Evolutionary conservation across 2,113 vertebrate species (phyloP).

Genomic region (Atlantisia rogersi): DNA sequence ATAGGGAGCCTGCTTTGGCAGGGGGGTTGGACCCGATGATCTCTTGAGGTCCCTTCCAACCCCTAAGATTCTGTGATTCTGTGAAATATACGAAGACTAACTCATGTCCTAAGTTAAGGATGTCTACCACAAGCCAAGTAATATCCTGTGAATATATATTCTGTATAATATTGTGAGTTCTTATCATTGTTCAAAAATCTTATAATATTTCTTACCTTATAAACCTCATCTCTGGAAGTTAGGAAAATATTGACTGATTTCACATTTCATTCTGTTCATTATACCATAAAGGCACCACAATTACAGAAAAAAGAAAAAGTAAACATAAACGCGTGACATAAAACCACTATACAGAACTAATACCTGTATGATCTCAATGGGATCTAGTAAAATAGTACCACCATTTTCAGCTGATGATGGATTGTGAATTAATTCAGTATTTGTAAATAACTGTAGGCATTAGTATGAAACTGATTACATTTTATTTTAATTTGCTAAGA

Average conservation of each 20-base stretch:
- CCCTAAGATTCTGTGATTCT: no score
- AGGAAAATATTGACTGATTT: background rate
- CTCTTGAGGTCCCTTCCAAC: no score
- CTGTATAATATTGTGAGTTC: background rate
- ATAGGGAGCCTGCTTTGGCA: no score
- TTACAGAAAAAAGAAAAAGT: background rate
- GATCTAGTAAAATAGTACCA: background rate
- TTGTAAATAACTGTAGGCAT: background rate
- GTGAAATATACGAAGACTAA: background rate
- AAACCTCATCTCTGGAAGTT: background rate
- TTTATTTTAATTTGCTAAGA: background rate
- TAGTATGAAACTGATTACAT: background rate
- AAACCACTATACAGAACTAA: background rate
- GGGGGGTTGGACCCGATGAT: no score
- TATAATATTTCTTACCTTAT: background rate
- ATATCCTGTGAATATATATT: background rate
- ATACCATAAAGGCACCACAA: background rate
- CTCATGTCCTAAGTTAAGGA: background rate
- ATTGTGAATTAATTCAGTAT: background rate
- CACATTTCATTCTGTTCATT: background rate
- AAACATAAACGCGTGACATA: background rate
- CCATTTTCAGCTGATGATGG: background rate
- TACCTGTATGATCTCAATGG: background rate
- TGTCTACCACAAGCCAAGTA: background rate
- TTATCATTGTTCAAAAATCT: background rate